Base-by-base conservation (phyloP, 2,113 vertebrate genomes). In the Malaclemys terrapin region DNA sequence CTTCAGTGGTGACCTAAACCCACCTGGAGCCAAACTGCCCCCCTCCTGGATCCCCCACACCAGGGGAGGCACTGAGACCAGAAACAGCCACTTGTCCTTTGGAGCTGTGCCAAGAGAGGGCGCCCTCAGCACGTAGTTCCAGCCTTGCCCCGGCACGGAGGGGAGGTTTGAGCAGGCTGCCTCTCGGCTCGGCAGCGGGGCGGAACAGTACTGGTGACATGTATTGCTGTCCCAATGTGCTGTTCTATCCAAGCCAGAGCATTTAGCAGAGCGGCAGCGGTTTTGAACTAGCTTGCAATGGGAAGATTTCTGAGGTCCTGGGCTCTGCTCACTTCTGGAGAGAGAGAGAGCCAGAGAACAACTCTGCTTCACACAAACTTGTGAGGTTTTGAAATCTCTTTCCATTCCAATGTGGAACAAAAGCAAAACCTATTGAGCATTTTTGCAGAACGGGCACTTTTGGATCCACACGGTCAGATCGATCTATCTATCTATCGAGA, bases 361-460 rank as follows among this genome's bases (percentile, higher is more conserved):
- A 5, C 69, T 62, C 1, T 0, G 0, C 0, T 1, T 83, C 1
- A 80, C 1, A 1, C 93, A 3, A 75, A 1, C 59, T 49, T 14
- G 65, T 38, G 86, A 82, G 88, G 29, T 14, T 75, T 2, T 84
- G 72, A 42, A 88, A 84, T 19, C 52, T 84, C 19, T 1, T 0
- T 5, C 57, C 0, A 0, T 20, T 76, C 47, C 85, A 14, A 38
- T 27, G 25, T 8, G 54, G 2, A 1, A 38, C 6, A 88, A n/a
- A 16, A 88, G 86, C 0, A 83, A 38, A 89, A 8, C 12, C 0
- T 62, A 22, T 54, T 8, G 59, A 12, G 57, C 5, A 59, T 59
- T 59, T 59, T 29, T 59, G 27, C 11, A 59, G 57, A 59, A 59
- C 1, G 6, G 59, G 59, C 59, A 62, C 59, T 35, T 62, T 35